phyloP scores from a whole-genome alignment of 2,888 invertebrate genomes.

The Pristionchus fissidentatus region DNA sequence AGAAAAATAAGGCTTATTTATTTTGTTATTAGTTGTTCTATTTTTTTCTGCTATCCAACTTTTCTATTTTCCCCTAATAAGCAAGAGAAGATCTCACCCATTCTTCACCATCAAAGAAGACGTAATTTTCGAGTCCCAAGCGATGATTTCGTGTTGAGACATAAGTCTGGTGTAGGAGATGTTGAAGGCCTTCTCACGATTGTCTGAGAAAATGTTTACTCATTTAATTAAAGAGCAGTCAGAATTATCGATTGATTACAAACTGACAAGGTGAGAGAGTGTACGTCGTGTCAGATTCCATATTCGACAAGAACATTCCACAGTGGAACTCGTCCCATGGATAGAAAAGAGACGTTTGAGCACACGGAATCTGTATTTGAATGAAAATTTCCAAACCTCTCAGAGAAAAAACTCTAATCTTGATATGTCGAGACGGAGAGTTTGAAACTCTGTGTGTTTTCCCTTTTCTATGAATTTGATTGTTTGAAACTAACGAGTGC shows the following conservation, averaged over 20 bases:
- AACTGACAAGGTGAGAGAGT: neutral
- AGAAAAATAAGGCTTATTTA: neutral
- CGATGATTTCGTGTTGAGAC: neutral
- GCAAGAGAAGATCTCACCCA: neutral
- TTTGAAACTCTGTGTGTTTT: no score
- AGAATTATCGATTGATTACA: neutral
- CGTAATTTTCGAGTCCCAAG: neutral
- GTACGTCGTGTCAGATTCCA: neutral
- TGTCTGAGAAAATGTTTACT: neutral
- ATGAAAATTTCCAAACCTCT: neutral
- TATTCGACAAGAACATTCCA: neutral
- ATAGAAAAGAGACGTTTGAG: neutral
- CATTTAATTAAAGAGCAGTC: neutral
- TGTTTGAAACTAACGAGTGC: neutral
- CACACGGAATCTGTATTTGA: neutral
- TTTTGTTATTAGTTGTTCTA: neutral
- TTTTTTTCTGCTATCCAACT: no score
- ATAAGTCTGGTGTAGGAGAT: conserved; percentile 9
- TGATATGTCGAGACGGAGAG: no score
- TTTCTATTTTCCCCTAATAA: neutral
- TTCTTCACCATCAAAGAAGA: neutral
- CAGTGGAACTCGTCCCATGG: conserved; percentile 29
- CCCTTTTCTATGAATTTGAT: no score
- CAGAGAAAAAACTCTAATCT: no score
- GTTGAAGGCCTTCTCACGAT: conserved; percentile 27